Evolutionary conservation across 53 echinoderm and acorn worm genomes (phyloP), one percentile per base, ranked within the genome.

Genomic region (Holothuria scabra): DNA sequence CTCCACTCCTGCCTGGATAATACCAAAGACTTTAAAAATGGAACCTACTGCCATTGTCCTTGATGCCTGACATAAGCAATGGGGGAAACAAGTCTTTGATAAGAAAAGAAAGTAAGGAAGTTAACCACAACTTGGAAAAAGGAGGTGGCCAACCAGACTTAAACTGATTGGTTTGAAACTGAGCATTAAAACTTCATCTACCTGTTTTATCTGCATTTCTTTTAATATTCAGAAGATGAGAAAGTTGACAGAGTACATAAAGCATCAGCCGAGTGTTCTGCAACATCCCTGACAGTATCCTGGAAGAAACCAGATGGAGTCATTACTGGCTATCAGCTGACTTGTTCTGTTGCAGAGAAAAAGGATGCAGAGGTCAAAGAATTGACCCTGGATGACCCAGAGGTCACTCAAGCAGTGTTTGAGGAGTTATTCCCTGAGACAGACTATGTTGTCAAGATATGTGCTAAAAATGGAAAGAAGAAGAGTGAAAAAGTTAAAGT

Each of bases 391-490:
- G 84, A 90, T 21, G 91, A 95, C 67, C 82, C 90, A 14, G 85
- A 89, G 31, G 60, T 44, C 14, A 84, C 80, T 19, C 49, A 31
- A 10, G 65, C 89, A 18, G 69, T 70, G 26, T 84, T 95, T 85
- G 85, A 90, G 32, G 84, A 80, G 2, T 60, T 95, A 56, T 46
- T 41, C 11, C 91, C 95, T 8, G 93, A 90, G 12, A 67, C 65
- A 28, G 83, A 90, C 30, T 95, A 95, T 62, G 55, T 80, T 49
- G 26, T 95, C 6, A 92, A 93, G 72, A 95, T 95, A 57, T 95
- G 88, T 59, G 83, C 93, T 26, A 23, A 85, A 35, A 89, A 90
- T 84, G 91, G 76, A 32, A 88, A 93, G 2, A 86, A 89, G 66
- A 90, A 91, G 81, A 91, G 95, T 57, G 91, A 95, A 3, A 84